phyloP scores from a whole-genome alignment of 2,113 vertebrate genomes.

The Sylvilagus bachmani region DNA sequence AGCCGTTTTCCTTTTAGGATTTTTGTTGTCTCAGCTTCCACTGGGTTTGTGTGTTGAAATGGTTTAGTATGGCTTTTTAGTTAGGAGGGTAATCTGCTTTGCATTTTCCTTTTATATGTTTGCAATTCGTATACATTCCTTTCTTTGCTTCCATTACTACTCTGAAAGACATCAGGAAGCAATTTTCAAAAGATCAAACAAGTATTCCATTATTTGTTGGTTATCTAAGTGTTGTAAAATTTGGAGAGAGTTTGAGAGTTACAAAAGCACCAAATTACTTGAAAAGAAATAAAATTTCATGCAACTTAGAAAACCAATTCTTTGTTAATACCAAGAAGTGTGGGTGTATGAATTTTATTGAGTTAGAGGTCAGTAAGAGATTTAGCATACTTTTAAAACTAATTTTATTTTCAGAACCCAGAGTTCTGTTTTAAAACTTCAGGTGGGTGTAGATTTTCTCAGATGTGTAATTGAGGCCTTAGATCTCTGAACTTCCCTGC shows the following conservation, averaged over 20 bases:
- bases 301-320: constrained; percentile 16
- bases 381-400: constrained; percentile 65
- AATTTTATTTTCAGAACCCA: constrained; percentile 58
- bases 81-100: not conserved
- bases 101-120: constrained; percentile 15
- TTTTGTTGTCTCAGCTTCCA: constrained; percentile 51
- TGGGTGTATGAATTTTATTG: not conserved
- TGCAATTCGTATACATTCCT: constrained; percentile 11
- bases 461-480: not conserved
- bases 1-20: not conserved
- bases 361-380: constrained; percentile 50
- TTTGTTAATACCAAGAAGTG: constrained; percentile 37
- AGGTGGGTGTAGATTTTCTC: constrained; percentile 53
- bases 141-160: not conserved
- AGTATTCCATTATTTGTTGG: not conserved
- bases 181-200: not conserved
- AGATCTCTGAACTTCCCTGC: constrained; percentile 24
- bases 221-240: constrained; percentile 45
- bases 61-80: not conserved
- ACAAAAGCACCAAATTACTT: constrained; percentile 20
- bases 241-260: constrained; percentile 56
- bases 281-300: constrained; percentile 62
- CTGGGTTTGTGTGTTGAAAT: not conserved
- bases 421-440: constrained; percentile 69
- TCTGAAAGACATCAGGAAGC: not conserved